Evolutionary conservation across 2,113 vertebrate genomes (phyloP).

Genomic region (Pangasianodon gigas): DNA sequence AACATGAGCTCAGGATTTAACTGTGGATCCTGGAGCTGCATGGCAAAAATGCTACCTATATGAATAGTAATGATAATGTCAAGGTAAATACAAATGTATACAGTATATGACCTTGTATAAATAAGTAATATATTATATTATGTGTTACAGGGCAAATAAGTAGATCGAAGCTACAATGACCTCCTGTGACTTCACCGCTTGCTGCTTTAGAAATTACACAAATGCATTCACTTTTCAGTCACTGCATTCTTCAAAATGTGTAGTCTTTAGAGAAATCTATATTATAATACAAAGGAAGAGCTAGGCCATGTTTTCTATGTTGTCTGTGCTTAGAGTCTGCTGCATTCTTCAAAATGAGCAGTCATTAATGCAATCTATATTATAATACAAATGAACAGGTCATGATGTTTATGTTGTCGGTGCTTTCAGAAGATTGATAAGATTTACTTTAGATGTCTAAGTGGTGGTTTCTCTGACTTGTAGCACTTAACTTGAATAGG

Average conservation of each 20-base stretch:
- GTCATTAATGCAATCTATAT: conserved; percentile 21
- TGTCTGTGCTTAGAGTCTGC: background rate
- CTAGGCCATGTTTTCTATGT: conserved; percentile 13
- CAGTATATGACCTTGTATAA: background rate
- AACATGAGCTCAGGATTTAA: background rate
- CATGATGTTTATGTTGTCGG: background rate
- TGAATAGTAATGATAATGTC: background rate
- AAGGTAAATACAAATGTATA: background rate
- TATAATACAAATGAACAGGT: background rate
- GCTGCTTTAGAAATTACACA: background rate
- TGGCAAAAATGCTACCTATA: background rate
- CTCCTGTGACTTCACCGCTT: background rate
- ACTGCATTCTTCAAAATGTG: background rate
- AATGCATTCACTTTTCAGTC: conserved; percentile 7
- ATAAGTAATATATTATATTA: background rate
- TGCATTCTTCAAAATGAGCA: background rate
- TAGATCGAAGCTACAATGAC: background rate
- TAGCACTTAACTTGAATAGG: conserved; percentile 59
- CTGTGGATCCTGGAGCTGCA: background rate
- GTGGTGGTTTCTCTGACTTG: conserved; percentile 24
- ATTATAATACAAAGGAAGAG: conserved; percentile 10
- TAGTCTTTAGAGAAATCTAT: background rate
- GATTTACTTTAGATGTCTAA: conserved; percentile 28
- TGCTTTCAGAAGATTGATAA: conserved; percentile 16
- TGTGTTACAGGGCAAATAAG: background rate